These are phyloP conservation scores for Phymastichus coffea DNA, from an alignment of 1,140 invertebrate genomes.

Conservation along the genomic window DNA sequence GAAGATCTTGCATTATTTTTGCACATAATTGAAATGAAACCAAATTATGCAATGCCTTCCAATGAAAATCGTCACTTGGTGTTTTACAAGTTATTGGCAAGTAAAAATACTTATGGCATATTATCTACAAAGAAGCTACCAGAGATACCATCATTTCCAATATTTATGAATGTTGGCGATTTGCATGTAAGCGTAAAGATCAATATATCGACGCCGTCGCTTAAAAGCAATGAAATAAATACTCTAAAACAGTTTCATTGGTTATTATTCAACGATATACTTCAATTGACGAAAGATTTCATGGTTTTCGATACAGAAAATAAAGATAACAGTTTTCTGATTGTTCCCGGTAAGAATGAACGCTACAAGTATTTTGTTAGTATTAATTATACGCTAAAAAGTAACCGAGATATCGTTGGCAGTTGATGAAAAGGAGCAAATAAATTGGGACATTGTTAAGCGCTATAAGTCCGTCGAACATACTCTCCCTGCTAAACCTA, in stretches of 20 bases:
- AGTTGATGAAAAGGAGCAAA: slow-evolving; percentile 37
- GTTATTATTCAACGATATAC: slow-evolving; percentile 68
- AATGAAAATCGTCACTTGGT: slow-evolving; percentile 42
- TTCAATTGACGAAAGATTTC: slow-evolving; percentile 77
- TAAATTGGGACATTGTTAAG: slow-evolving; percentile 68
- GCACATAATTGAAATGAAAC: slow-evolving; percentile 64
- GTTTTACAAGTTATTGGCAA: slow-evolving; percentile 44
- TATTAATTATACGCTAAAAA: too few relatives aligned
- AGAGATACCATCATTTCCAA: slow-evolving; percentile 73
- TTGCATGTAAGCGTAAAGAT: slow-evolving; percentile 65
- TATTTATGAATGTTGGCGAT: slow-evolving; percentile 83
- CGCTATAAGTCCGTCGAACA: slow-evolving; percentile 44
- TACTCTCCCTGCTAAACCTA: slow-evolving; percentile 35
- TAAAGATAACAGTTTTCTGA: slow-evolving; percentile 68
- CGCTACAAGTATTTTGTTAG: background rate
- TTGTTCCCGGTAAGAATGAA: slow-evolving; percentile 67
- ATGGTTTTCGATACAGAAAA: slow-evolving; percentile 68
- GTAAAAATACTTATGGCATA: slow-evolving; percentile 58
- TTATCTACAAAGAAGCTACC: slow-evolving; percentile 62
- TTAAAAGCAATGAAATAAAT: slow-evolving; percentile 60
- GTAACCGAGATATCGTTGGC: too few relatives aligned
- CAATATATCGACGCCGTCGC: slow-evolving; percentile 54
- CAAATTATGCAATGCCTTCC: slow-evolving; percentile 48
- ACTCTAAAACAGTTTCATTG: slow-evolving; percentile 61
- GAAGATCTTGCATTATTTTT: slow-evolving; percentile 49